Base-by-base conservation (phyloP, 1,140 invertebrate genomes). In the Tetragnatha versicolor region DNA sequence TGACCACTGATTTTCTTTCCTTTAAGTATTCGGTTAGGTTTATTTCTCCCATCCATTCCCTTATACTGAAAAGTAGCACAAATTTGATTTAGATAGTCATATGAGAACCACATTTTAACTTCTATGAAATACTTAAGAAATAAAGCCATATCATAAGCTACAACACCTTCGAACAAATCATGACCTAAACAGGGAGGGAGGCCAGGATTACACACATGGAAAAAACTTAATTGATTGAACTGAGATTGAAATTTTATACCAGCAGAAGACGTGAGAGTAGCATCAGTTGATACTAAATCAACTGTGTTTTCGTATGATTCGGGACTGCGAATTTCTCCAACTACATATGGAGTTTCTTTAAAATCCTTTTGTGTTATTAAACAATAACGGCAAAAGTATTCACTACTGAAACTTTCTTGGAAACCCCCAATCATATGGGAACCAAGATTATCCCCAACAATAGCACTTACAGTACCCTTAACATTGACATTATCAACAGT, bases 111-210 rank as follows among this genome's bases (percentile, higher is more conserved):
- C 10, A 2, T 42, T 68, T 68, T 68, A 2, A 2, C 65, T 68
- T 45, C 12, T 1, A 68, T 27, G 22, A 68, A 45, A 45, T 68
- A 27, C 22, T 47, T 2, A 22, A 68, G 10, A 33, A 6, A 68
- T 68, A 27, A 27, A 2, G 1, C 1, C 20, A 60, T 3, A 60
- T 49, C 66, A 51, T 69, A 69, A 47, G 45, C 45, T 51, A 51
- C 66, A n/a, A 69, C 27, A 3, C 45, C 66, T 51, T 69, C 66
- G n/a, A 66, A 66, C 42, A 69, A 10, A 33, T 69, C 66, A 33
- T 69, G 66, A 9, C 42, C 66, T 22, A 69, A 12, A 69, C 66
- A 69, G 10, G 45, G 66, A 25, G 42, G 42, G 7, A 69, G 31
- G 9, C 66, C 66, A 49, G 45, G 66, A 6, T 69, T 6, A 31